Evolutionary conservation across 2,888 invertebrate genomes (phyloP).

Genomic region (Sycophila texana): DNA sequence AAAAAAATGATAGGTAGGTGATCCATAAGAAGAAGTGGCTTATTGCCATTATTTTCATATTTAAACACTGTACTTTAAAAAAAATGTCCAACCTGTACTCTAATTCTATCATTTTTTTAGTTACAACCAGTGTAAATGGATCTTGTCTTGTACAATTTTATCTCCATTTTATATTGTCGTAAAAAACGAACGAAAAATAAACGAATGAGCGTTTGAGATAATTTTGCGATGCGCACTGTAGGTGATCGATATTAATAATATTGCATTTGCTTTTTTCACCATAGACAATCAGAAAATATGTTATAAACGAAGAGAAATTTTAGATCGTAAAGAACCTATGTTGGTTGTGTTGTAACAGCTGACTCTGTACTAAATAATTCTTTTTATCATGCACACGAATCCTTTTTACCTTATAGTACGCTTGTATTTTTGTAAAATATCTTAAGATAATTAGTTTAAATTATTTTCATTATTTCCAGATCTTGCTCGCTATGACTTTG

Average conservation of each 20-base stretch:
- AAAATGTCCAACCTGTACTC: no score
- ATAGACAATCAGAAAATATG: conserved; percentile 43
- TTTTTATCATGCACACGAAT: conserved; percentile 14
- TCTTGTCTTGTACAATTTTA: conserved; percentile 46
- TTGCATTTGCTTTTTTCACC: conserved; percentile 67
- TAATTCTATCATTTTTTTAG: conserved; percentile 30
- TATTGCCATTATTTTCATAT: no score
- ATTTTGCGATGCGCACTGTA: conserved; percentile 57
- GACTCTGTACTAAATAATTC: conserved; percentile 31
- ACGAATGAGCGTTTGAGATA: conserved; percentile 25
- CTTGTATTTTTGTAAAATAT: conserved; percentile 39
- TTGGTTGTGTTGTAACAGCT: conserved; percentile 67
- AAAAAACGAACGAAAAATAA: conserved; percentile 47
- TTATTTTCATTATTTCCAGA: no score
- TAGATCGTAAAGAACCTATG: conserved; percentile 59
- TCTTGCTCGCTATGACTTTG: conserved; percentile 8
- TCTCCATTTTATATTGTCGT: conserved; percentile 47
- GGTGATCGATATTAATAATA: conserved; percentile 66
- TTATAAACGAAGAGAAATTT: background rate
- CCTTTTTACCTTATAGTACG: conserved; percentile 17
- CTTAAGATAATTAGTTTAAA: conserved; percentile 28
- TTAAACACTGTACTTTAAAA: no score
- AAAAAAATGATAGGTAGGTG: conserved; percentile 4
- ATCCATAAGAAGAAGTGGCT: conserved; percentile 5
- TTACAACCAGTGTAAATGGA: conserved; percentile 51